Conservation (phyloP, 1,140 invertebrate genomes). For the Ceratosolen fusciceps region DNA sequence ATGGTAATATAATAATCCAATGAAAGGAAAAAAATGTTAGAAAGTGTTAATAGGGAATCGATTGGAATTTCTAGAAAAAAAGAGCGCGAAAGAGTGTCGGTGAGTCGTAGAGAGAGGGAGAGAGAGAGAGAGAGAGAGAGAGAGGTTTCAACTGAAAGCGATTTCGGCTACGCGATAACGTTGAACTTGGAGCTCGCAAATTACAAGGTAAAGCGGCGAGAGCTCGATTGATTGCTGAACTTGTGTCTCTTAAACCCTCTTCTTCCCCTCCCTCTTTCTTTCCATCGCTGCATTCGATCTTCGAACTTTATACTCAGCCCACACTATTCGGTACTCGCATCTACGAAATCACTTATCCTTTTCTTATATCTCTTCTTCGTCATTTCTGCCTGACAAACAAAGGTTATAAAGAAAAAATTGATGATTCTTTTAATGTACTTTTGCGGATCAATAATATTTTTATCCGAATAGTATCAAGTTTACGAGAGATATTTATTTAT, state of each 20-base stretch:
- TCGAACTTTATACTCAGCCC: not conserved
- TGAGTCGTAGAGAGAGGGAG: not conserved
- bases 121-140: too few species aligned
- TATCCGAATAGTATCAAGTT: not conserved
- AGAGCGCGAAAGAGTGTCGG: not conserved
- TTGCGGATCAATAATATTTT: not conserved
- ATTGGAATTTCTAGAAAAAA: too few species aligned
- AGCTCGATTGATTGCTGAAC: constrained; percentile 15
- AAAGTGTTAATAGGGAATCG: too few species aligned
- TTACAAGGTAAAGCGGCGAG: constrained; percentile 4
- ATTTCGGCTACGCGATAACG: constrained; percentile 26
- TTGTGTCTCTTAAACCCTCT: not conserved
- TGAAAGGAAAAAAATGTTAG: too few species aligned
- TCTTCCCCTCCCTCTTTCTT: not conserved
- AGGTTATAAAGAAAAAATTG: not conserved
- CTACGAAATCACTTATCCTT: not conserved
- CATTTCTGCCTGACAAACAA: constrained; percentile 6
- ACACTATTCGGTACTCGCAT: not conserved
- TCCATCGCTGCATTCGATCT: not conserved
- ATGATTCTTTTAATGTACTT: constrained; percentile 5
- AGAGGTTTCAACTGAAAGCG: not conserved
- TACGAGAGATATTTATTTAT: not conserved
- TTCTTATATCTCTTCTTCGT: not conserved
- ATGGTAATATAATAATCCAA: too few species aligned
- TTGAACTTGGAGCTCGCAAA: constrained; percentile 38